Base-by-base conservation (phyloP, 2,113 vertebrate species). In the Grus americana region DNA sequence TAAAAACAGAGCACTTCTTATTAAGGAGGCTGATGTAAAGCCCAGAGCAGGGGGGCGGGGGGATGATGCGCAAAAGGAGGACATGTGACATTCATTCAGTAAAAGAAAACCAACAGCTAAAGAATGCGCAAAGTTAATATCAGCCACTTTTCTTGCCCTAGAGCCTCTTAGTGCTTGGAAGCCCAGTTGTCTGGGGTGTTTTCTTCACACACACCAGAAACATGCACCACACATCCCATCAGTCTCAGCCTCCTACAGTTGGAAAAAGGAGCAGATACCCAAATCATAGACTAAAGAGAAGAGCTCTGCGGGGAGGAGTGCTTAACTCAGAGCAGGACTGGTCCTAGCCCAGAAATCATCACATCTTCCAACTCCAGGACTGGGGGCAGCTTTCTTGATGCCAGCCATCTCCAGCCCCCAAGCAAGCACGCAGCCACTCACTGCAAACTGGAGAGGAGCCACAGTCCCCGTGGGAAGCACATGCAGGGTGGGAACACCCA, bases 1-100 rank as follows among this genome's bases (percentile, higher is more conserved):
- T 97, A 70, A 97, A 96, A 95, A 68, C 88, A 85, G 91, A 93
- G 54, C 55, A 70, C 42, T 96, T 91, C 80, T 93, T 93, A 95
- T 97, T 93, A 95, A 95, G 81, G 66, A 95, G 62, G 80, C 79
- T 96, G 95, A 90, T 94, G 84, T 82, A 93, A 96, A 85, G 79
- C 85, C 40, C 73, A 86, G 79, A 86, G 72, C 68, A 63, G 75
- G 54, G 61, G 36, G 40, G 59, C 5, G 54, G 65, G 38, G 11
- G 26, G 32, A 78, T 83, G 79, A 96, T 94, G 86, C 24, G 12
- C 7, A 3, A 88, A 88, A 57, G 44, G 44, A 96, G 49, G 73
- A 93, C 88, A 80, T 72, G 93, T 92, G 90, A 96, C 94, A 88
- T 54, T 92, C 97, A 96, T 96, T 96, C 96, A 97, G 87, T 79